phyloP scores from a whole-genome alignment of 1,140 invertebrate genomes.

The Ruditapes philippinarum region DNA sequence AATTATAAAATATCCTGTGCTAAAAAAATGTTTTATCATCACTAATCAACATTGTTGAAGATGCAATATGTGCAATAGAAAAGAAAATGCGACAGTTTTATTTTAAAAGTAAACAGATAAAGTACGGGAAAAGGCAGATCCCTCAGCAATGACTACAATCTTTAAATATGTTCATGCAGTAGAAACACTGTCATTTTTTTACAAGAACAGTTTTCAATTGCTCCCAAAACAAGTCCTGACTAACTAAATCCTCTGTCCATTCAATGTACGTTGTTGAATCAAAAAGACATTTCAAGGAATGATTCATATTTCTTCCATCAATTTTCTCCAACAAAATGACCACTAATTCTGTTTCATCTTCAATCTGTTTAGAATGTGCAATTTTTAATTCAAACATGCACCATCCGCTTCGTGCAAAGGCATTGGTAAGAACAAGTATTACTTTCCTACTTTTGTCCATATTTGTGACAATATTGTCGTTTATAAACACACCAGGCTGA shows the following conservation, averaged over 20 bases:
- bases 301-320: neutral
- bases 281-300: neutral
- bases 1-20: too few species aligned
- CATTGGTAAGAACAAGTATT: neutral
- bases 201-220: neutral
- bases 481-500: neutral
- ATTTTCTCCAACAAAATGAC: neutral
- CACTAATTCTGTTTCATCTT: neutral
- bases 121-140: too few species aligned
- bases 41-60: too few species aligned
- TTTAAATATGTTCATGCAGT: too few species aligned
- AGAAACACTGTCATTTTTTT: too few species aligned
- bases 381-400: constrained; percentile 20
- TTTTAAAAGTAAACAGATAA: too few species aligned
- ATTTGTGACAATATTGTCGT: constrained; percentile 3
- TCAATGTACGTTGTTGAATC: constrained; percentile 1
- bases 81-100: too few species aligned
- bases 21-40: too few species aligned
- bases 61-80: too few species aligned
- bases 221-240: neutral
- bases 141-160: too few species aligned
- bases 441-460: neutral
- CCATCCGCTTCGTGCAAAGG: neutral
- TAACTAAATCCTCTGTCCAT: constrained; percentile 2
- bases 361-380: constrained; percentile 8